These are phyloP conservation scores for Amia ocellicauda DNA, from an alignment of 2,113 vertebrate species.

Conservation along the genomic window DNA sequence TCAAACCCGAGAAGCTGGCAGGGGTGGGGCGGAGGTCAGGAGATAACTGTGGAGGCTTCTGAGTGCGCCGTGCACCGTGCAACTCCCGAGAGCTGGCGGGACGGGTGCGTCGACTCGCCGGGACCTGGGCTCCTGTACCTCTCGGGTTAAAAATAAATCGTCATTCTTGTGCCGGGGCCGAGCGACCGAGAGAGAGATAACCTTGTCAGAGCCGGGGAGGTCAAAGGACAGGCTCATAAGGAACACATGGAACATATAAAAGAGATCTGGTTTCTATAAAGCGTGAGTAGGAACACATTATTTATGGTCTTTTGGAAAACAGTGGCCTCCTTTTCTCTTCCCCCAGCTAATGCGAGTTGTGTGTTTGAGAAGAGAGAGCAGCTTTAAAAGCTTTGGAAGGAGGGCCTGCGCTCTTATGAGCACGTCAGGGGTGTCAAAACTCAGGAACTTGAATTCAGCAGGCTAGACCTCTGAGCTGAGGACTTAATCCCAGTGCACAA, in stretches of 20 bases:
- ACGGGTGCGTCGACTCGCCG: not conserved
- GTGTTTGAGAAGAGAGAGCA: not conserved
- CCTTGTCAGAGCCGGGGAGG: constrained; percentile 45
- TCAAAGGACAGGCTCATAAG: constrained; percentile 51
- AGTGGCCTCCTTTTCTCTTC: constrained; percentile 5
- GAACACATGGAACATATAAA: constrained; percentile 70
- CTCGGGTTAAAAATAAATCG: not conserved
- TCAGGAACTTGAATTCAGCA: not conserved
- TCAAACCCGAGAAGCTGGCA: constrained; percentile 24
- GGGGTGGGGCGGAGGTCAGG: not conserved
- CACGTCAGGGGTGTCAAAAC: not conserved
- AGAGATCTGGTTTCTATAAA: constrained; percentile 66
- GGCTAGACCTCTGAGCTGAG: not conserved
- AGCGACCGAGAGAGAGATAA: constrained; percentile 54
- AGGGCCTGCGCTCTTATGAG: not conserved
- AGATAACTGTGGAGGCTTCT: not conserved
- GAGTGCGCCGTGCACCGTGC: not conserved
- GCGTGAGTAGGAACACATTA: constrained; percentile 48
- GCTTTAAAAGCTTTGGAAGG: not conserved
- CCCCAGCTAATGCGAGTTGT: not conserved
- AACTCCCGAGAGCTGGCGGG: constrained; percentile 10
- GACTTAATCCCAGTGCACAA: not conserved
- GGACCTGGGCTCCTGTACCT: constrained; percentile 26
- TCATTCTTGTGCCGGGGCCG: not conserved
- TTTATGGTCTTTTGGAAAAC: constrained; percentile 58